Evolutionary conservation across 2,797 vertebrate genomes (phyloP), one percentile per base, ranked within the genome.

Genomic region (Miichthys miiuy): DNA sequence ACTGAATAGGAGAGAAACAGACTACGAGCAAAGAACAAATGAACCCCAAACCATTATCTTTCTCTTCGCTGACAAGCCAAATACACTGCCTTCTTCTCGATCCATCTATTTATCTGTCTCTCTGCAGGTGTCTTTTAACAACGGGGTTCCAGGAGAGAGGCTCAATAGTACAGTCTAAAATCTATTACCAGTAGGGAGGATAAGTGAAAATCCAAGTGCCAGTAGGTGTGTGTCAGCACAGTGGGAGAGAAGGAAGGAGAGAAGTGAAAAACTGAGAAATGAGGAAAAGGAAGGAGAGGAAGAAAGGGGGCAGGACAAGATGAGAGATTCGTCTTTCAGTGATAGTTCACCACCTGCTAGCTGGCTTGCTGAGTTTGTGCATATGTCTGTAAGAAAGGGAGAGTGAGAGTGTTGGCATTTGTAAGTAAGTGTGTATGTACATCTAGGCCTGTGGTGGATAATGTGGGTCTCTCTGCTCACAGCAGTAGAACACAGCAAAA

Each of bases 121-220:
- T 77, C 90, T 79, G 88, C 87, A 87, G 90, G 89, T 87, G 82
- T 87, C 87, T 80, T 85, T 75, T 79, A 79, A 85, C 89, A 87
- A 80, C 65, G 1, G 89, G 90, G 85, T 63, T 75, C 83, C 88
- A 70, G 77, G 67, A 86, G 82, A 87, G 72, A 80, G 68, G 80
- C 83, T 90, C 87, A 91, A 91, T 84, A 57, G 84, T 75, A 79
- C 68, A 81, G 82, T 91, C 76, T 84, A 85, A 90, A 92, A 92
- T 91, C 85, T 90, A 91, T 93, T 92, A 92, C 89, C 81, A 82
- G 80, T 82, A 61, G 74, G 80, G 81, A 87, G 87, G 85, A 91
- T 91, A 92, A 90, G 89, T 92, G 91, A 91, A 92, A 92, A 90
- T 92, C 89, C 87, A 91, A 92, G 89, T 88, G 90, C 87, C 86